Evolutionary conservation across 2,888 invertebrate species (phyloP), one percentile per base, ranked within the genome.

Genomic region (Dinocampus coccinellae): DNA sequence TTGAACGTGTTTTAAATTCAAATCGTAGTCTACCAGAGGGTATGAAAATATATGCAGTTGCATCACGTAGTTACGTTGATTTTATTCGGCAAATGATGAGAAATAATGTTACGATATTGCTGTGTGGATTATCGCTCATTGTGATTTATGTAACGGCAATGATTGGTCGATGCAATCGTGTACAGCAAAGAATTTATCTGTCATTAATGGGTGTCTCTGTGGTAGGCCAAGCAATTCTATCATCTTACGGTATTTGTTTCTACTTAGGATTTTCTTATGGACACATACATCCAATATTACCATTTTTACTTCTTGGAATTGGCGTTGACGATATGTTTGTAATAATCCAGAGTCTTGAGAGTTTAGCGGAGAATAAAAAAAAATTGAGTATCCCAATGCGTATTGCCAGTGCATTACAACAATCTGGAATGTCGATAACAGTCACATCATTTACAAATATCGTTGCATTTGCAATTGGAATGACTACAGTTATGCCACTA

Each of bases 401-500:
- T n/a, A 86, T 89, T 26, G 89, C 84, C 1, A 79, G 80, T 65
- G 79, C 88, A 22, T 76, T 89, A 36, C 84, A 85, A 63, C 87
- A 89, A 62, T 88, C 90, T 39, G 90, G 90, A 63, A 86, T 88
- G 69, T 89, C 89, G 16, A 88, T 90, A 67, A 89, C 89, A 0
- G 88, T 89, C 6, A 90, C 90, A 0, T 89, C 90, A 7, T 79
- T 89, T 26, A 90, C 90, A 3, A 89, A 90, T 74, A 84, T 89
- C 52, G 84, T 88, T 6, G 90, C 89, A 6, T 90, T 90, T 75
- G 88, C 86, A 10, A 88, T 90, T 36, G 90, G 90, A 2, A 86
- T 89, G 11, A 86, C 88, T 1, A 89, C 90, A n/a, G 88, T 87
- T 10, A 88, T 90, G 82, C 90, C 90, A 2, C 89, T 89, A 22